Evolutionary conservation across 2,888 invertebrate genomes (phyloP), one percentile per base, ranked within the genome.

Genomic region (Tanytarsus gracilentus): DNA sequence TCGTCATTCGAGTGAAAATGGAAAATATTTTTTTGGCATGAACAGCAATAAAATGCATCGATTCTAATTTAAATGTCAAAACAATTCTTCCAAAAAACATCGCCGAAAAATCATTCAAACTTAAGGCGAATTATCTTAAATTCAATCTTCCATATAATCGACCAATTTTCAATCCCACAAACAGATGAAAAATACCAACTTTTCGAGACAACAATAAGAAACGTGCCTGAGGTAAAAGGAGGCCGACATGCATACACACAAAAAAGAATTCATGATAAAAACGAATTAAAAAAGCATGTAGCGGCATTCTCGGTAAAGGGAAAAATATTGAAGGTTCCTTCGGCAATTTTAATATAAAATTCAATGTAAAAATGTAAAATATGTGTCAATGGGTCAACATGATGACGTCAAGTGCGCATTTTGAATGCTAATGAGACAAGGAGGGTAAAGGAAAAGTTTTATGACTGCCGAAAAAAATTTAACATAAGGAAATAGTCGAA

Each of bases 311-410:
- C 23, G 7, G 16, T 16, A 18, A 27, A 26, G 30, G 23, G 36
- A 14, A 36, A 44, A n/a, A 33, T 33, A 33, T 33, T 30, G 16
- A 52, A 52, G 52, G 52, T 52, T 52, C 30, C 16, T 26, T 33
- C 8, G 9, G 30, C 30, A 33, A 33, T 52, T 52, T 33, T 33
- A 9, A 52, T 30, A 14, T n/a, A n/a, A n/a, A 16, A 30, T 50
- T 52, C 30, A 33, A 51, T 40, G 40, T 44, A 44, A 36, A 30
- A 14, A 11, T 36, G 36, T 49, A n/a, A n/a, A n/a, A 49, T 29
- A 51, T 51, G 51, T 51, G 51, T 30, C 51, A 51, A 21, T 51
- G 51, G 51, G 51, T 51, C 51, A 51, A n/a, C 8, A 18, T 44
- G 21, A 44, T 44, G 44, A 44, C 44, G 21, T 44, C 44, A 44